Evolutionary conservation across 2,113 vertebrate genomes (phyloP).

Genomic region (Macaca fascicularis): T2T-MFA8v1.1 NC_088381.1:98385501-98386000

Average conservation of each 20-base stretch:
- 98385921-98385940: neutral
- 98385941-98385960: neutral
- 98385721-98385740: neutral
- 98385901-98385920: neutral
- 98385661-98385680: constrained; percentile 3
- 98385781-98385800: neutral
- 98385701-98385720: neutral
- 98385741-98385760: neutral
- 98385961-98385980: neutral
- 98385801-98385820: neutral
- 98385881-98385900: neutral
- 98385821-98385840: neutral
- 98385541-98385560: neutral
- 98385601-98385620: neutral
- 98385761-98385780: neutral
- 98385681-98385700: neutral
- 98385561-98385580: neutral
- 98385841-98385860: neutral
- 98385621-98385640: neutral
- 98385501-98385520: neutral
- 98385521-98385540: neutral
- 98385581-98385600: constrained; percentile 1
- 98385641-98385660: neutral
- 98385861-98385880: neutral
- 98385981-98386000: neutral